Evolutionary conservation across 2,113 vertebrate species (phyloP).

Genomic region (Natator depressus): DNA sequence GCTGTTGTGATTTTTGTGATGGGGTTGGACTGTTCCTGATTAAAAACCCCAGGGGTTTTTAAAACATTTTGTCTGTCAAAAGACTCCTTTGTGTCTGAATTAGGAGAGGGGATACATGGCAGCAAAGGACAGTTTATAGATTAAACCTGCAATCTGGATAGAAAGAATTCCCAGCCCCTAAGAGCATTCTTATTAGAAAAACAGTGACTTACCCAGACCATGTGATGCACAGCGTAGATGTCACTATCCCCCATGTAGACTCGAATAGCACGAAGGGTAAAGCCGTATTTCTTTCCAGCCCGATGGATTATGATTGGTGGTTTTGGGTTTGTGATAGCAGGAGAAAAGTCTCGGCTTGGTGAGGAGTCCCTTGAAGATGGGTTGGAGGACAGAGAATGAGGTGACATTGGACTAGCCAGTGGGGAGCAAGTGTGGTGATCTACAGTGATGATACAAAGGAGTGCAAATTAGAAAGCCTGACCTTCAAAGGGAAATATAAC

Average conservation of each 20-base stretch:
- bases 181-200: constrained; percentile 26
- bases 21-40: not conserved
- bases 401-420: constrained; percentile 97
- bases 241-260: constrained; percentile 98
- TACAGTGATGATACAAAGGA: constrained; percentile 76
- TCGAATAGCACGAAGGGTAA: constrained; percentile 95
- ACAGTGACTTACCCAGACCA: constrained; percentile 92
- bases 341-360: constrained; percentile 93
- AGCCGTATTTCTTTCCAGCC: constrained; percentile 97
- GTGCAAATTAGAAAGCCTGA: constrained; percentile 55
- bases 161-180: not conserved
- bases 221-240: constrained; percentile 96
- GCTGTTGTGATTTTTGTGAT: constrained; percentile 2
- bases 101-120: not conserved
- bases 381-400: constrained; percentile 96
- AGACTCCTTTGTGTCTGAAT: not conserved
- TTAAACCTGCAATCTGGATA: not conserved
- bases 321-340: constrained; percentile 84
- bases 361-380: constrained; percentile 98
- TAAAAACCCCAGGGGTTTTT: not conserved
- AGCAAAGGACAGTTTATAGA: not conserved
- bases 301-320: constrained; percentile 93
- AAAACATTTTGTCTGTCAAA: not conserved
- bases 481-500: constrained; percentile 49
- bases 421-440: constrained; percentile 95